Percentiles rank a stretch among this genome's conserved stretches.
These are phyloP conservation scores for Beris chalybata DNA, from an alignment of 2,888 invertebrate species.

Conservation along the genomic window DNA sequence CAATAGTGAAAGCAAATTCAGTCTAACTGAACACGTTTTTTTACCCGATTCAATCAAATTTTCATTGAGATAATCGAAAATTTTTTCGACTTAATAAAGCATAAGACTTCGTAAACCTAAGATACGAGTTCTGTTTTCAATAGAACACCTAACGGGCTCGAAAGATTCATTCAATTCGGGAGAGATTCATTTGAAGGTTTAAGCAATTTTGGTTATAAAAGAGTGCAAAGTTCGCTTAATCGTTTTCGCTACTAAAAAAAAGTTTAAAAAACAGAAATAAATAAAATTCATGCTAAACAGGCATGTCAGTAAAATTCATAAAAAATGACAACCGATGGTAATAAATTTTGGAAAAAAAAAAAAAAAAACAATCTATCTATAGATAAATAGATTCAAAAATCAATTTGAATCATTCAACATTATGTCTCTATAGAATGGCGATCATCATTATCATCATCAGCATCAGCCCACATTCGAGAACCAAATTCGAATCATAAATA, in stretches of 20 bases:
- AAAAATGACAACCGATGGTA: conserved; percentile 14
- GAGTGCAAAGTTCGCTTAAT: conserved; percentile 31
- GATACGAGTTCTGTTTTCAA: not conserved
- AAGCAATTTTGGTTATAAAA: not conserved
- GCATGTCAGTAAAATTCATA: conserved; percentile 18
- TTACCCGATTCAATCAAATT: too few species aligned
- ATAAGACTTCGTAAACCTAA: too few species aligned
- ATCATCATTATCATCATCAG: conserved; percentile 22
- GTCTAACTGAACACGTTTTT: conserved; percentile 6
- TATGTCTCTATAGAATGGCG: conserved; percentile 26
- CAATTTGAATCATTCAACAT: conserved; percentile 24
- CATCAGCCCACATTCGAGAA: conserved; percentile 15
- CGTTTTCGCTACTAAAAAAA: conserved; percentile 23
- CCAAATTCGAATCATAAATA: conserved; percentile 16
- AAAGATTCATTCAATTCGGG: conserved; percentile 6
- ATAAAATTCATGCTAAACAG: conserved; percentile 3
- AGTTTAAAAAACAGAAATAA: too few species aligned
- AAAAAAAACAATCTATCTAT: conserved; percentile 13
- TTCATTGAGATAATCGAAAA: not conserved
- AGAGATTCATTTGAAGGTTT: conserved; percentile 12
- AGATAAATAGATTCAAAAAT: conserved; percentile 21
- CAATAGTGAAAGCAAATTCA: conserved; percentile 9
- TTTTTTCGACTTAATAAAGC: conserved; percentile 9
- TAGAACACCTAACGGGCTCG: conserved; percentile 17
- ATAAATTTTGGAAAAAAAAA: conserved; percentile 26